phyloP scores from a whole-genome alignment of 2,797 vertebrate species.

The Tarsius wallacei region DNA sequence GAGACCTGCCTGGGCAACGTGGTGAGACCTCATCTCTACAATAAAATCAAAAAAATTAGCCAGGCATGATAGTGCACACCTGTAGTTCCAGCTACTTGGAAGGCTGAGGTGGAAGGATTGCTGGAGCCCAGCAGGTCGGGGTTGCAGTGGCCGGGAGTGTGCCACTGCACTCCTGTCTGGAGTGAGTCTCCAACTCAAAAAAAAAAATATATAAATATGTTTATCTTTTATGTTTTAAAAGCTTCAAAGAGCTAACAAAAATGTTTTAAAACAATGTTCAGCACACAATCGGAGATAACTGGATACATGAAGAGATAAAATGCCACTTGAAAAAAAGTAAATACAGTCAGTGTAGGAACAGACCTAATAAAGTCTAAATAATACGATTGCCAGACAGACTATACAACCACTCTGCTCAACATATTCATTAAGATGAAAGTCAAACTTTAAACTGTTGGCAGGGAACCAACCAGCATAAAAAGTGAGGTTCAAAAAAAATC shows the following conservation, averaged over 20 bases:
- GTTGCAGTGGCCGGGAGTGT: too few species aligned
- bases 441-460: slow-evolving; percentile 36
- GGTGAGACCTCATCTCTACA: too few species aligned
- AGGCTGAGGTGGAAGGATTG: too few species aligned
- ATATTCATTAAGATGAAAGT: slow-evolving; percentile 25
- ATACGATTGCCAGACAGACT: neutral
- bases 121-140: too few species aligned
- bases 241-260: neutral
- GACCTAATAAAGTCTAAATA: neutral
- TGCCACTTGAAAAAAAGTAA: neutral
- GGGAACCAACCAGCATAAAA: slow-evolving; percentile 13
- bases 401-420: neutral
- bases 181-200: too few species aligned
- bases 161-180: too few species aligned
- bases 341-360: neutral
- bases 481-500: neutral
- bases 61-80: too few species aligned
- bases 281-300: neutral
- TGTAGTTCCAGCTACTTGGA: too few species aligned
- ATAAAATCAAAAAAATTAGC: too few species aligned
- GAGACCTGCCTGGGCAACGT: too few species aligned
- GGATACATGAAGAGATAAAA: neutral
- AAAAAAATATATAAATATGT: too few species aligned
- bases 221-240: neutral
- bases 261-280: neutral